A percentile compares a stretch with the other conserved stretches of the same genome.
Conservation (phyloP, 2,797 vertebrate genomes). For the Sparus aurata region DNA sequence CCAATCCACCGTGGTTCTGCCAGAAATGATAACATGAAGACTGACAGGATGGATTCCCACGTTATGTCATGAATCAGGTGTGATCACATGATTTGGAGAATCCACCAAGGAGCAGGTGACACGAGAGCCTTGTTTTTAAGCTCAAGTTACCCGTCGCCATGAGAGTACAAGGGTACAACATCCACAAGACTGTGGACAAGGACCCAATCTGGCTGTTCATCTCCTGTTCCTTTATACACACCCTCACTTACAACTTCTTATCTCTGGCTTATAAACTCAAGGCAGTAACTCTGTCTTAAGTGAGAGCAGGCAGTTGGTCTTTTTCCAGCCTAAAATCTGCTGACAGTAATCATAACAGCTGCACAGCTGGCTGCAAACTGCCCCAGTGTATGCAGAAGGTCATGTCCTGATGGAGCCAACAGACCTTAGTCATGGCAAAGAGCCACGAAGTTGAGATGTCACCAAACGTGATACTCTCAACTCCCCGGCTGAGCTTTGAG, state of each 20-base stretch:
- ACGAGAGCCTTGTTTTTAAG: not conserved
- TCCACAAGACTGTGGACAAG: not conserved
- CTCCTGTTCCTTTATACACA: conserved; percentile 2
- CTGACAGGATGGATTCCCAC: no score
- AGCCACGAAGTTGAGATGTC: not conserved
- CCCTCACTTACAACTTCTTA: not conserved
- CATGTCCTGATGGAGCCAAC: conserved; percentile 10
- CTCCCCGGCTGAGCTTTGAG: conserved; percentile 10
- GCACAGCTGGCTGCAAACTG: conserved; percentile 5
- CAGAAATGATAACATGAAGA: no score
- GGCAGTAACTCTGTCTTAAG: not conserved
- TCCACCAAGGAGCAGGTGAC: conserved; percentile 3
- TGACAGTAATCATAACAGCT: not conserved
- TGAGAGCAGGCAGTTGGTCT: not conserved
- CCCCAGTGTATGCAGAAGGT: not conserved
- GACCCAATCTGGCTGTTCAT: conserved; percentile 21
- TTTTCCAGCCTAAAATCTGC: conserved; percentile 5
- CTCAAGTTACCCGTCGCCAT: conserved; percentile 4
- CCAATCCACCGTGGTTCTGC: no score
- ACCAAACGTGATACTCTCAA: conserved; percentile 1
- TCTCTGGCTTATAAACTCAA: not conserved
- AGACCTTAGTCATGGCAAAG: conserved; percentile 6
- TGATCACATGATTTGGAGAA: no score
- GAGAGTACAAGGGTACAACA: conserved; percentile 2
- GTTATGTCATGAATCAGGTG: no score